A percentile compares a stretch with the other conserved stretches of the same genome.
These are phyloP conservation scores for Liodrosophila aerea DNA, from an alignment of 2,888 invertebrate genomes.

Conservation along the genomic window DNA sequence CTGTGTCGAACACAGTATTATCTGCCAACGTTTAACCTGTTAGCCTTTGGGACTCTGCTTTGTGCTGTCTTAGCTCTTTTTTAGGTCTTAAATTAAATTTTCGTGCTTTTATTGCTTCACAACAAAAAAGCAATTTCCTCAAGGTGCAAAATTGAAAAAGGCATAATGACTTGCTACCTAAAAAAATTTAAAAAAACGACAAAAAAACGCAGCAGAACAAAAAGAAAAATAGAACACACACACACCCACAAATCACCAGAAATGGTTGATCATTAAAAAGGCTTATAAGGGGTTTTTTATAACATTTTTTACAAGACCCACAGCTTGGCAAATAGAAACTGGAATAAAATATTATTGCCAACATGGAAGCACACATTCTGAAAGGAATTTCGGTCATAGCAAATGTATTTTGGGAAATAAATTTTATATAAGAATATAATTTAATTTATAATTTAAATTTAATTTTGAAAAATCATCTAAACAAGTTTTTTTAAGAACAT, in stretches of 20 bases:
- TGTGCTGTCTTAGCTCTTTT: slow-evolving; percentile 33
- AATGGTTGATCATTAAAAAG: slow-evolving; percentile 69
- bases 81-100: slow-evolving; percentile 64
- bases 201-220: too few species aligned
- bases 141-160: slow-evolving; percentile 72
- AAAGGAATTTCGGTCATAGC: slow-evolving; percentile 17
- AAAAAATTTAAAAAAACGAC: slow-evolving; percentile 28
- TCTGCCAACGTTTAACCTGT: slow-evolving; percentile 25
- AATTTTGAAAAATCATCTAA: too few species aligned
- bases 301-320: slow-evolving; percentile 53
- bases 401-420: not conserved
- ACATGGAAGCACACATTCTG: not conserved
- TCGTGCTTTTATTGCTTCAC: slow-evolving; percentile 60
- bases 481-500: too few species aligned
- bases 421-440: not conserved
- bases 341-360: slow-evolving; percentile 9
- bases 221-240: slow-evolving; percentile 9
- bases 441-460: not conserved
- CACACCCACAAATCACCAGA: slow-evolving; percentile 17
- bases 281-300: slow-evolving; percentile 63
- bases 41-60: slow-evolving; percentile 27
- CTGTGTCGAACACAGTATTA: slow-evolving; percentile 5
- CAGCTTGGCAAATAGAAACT: slow-evolving; percentile 29
- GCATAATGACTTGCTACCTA: slow-evolving; percentile 63
- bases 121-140: slow-evolving; percentile 70